Evolutionary conservation across 2,888 invertebrate genomes (phyloP), one percentile per base, ranked within the genome.

Genomic region (Euplagia quadripunctaria): DNA sequence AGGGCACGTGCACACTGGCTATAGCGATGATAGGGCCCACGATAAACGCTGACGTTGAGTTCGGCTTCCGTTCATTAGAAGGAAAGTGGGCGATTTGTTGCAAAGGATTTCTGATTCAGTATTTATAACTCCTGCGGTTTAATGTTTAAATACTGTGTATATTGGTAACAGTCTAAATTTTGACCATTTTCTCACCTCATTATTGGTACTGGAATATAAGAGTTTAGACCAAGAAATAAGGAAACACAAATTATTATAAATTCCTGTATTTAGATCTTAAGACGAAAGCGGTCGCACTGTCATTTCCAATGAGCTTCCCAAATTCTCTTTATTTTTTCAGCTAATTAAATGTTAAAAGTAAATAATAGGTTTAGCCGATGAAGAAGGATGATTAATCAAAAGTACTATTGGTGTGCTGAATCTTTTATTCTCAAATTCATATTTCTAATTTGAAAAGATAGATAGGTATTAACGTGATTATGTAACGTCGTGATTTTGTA

Each of bases 1-100:
- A 89, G 88, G 88, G 86, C 84, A 78, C 79, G 80, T 79, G 77
- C 77, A 83, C 81, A 79, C 84, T 70, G 75, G 68, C 80, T 77
- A 49, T 64, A 64, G 42, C 49, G 66, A 20, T 70, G 81, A 84
- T 83, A 83, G 78, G 67, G 41, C 61, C 14, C 16, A 66, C 68
- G 82, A 83, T 83, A 84, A 82, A 79, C 68, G 71, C 68, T 75
- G 78, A 80, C 79, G 77, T 74, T 75, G 80, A 77, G 70, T 61
- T 74, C 67, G 20, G 77, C 74, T 80, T 82, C 84, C 82, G 84
- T 72, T 72, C 16, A 65, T 74, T 74, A 68, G 63, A 11, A 31
- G 49, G 58, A 70, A 42, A 52, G 63, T 61, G 31, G 43, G 51
- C 42, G 52, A 66, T 70, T 64, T 68, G 41, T 55, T 55, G 8